phyloP scores from a whole-genome alignment of 1,140 invertebrate genomes.

The Vanessa atalanta region DNA sequence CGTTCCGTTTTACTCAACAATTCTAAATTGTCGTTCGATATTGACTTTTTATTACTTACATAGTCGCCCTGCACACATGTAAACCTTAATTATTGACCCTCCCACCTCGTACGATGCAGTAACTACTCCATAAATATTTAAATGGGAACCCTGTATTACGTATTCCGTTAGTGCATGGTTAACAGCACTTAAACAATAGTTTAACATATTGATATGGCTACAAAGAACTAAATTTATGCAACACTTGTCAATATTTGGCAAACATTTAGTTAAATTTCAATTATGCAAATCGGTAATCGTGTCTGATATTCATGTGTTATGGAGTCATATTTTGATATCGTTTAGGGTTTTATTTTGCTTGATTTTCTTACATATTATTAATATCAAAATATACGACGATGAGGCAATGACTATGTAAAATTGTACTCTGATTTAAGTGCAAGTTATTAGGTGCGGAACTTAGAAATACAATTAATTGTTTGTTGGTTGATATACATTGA shows the following conservation, averaged over 20 bases:
- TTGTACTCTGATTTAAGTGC: no score
- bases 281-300: neutral
- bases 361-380: no score
- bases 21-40: no score
- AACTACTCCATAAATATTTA: conserved; percentile 8
- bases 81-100: conserved; percentile 9
- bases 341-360: no score
- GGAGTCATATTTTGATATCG: no score
- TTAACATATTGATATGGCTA: conserved; percentile 8
- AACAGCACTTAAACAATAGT: conserved; percentile 5
- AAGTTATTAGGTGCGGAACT: no score
- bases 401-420: no score
- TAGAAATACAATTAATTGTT: no score
- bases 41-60: neutral
- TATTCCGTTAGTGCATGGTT: conserved; percentile 22
- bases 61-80: neutral
- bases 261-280: neutral
- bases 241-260: neutral
- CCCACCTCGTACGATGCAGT: neutral
- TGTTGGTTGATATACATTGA: no score
- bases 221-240: conserved; percentile 11
- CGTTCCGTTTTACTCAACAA: no score
- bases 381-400: no score
- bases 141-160: neutral
- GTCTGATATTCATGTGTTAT: no score